Base-by-base conservation (phyloP, 2,888 invertebrate genomes). In the Noctua fimbriata region DNA sequence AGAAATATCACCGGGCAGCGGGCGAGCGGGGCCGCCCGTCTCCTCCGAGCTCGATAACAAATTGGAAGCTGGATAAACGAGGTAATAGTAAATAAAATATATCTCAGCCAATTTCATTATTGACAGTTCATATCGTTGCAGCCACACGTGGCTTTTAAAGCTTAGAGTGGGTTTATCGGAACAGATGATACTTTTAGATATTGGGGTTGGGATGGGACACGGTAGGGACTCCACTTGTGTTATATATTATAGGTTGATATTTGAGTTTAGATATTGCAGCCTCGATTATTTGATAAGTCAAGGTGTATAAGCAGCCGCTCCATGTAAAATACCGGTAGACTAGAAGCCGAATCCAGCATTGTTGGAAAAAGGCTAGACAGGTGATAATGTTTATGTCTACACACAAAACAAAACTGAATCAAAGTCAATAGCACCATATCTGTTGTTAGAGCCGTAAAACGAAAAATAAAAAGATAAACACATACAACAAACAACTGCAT, bases 1-100 rank as follows among this genome's bases (percentile, higher is more conserved):
- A 92, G 92, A 94, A 94, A 94, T 94, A 94, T 94, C 92, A 91
- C 92, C 88, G 86, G 86, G 65, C 84, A 84, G 84, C 79, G 86
- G 83, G 88, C 80, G 83, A 79, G 70, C 74, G 44, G 82, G 77
- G 73, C 76, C 84, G 79, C 49, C 81, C 84, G 79, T 69, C 85
- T 79, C 84, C 77, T 81, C 85, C 73, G 84, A 82, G 87, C 83
- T 85, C 91, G 88, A 90, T 91, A 93, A 91, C 91, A 93, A 93
- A 94, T 94, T 92, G 93, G 92, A 92, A 93, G 92, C 92, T 91
- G 92, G 90, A 92, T 91, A 90, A 93, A 92, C 90, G 91, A 91
- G 91, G 88, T 90, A 90, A 90, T 91, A 90, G 91, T 91, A 91
- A 92, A 93, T 93, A 93, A 93, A 92, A 93, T 93, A 93, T 92